Evolutionary conservation across 2,797 vertebrate species (phyloP), one percentile per base, ranked within the genome.

Genomic region (Labeo calbasu): DNA sequence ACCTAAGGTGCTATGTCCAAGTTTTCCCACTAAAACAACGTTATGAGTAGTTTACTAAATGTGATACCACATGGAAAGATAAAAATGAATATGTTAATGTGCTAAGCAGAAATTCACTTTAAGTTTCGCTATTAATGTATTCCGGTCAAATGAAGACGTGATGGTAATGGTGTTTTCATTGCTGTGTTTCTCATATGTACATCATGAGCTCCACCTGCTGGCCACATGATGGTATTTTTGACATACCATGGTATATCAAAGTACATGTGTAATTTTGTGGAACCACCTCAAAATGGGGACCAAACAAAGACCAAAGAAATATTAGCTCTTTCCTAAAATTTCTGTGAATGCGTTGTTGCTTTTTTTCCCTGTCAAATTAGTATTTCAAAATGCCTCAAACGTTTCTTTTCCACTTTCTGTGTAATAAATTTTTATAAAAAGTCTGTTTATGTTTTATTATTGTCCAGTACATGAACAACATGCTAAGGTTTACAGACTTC

Each of bases 341-440:
- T 73, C 10, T 51, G 14, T 75, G 55, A 82, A 82, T 65, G 43
- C 69, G 40, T 81, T 55, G 36, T 71, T 14, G 32, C n/a, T 51
- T 77, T 77, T 43, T 48, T 14, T 12, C 14, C 48, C 23, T 59
- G 63, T 83, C 57, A 17, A 36, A 12, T 76, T 51, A 13, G 77
- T 89, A 82, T 81, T 83, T 77, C 53, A 51, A 1, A 75, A 77
- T 61, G 65, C 65, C 75, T 59, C 75, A 77, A 46, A 70, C 2
- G 23, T 86, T 90, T 90, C 90, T 90, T 79, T 88, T 92, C 87
- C 88, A 92, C 88, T 89, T 86, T 86, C 90, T 88, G 82, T 87
- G 68, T 79, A 89, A 90, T 90, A 75, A 92, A 89, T 87, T 88
- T 88, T 32, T 88, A 84, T 80, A 76, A 87, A 88, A 87, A 68